phyloP scores from a whole-genome alignment of 2,888 invertebrate genomes.

The Sminthurinus aureus region DNA sequence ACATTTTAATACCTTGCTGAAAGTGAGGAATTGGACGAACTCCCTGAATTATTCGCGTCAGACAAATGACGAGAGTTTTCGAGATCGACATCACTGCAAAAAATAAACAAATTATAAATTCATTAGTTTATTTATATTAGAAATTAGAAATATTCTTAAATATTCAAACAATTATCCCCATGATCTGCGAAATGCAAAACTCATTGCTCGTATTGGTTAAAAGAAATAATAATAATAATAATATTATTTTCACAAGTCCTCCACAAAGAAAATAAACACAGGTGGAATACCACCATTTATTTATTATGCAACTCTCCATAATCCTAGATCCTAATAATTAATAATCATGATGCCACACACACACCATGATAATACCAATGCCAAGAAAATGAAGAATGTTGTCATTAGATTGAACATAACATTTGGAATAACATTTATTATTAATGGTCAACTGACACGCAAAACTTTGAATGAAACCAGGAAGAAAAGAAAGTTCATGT shows the following conservation, averaged over 20 bases:
- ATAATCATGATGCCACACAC: too few species aligned
- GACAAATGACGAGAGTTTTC: slow-evolving; percentile 67
- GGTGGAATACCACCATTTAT: too few species aligned
- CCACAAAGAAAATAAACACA: background rate
- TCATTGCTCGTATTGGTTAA: background rate
- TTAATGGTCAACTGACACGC: too few species aligned
- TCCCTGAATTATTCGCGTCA: slow-evolving; percentile 68
- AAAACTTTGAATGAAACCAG: too few species aligned
- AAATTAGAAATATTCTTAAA: background rate
- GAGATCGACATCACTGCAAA: slow-evolving; percentile 73
- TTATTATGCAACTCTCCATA: too few species aligned
- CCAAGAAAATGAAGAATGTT: too few species aligned
- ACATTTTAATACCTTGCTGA: slow-evolving; percentile 68
- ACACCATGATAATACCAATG: too few species aligned
- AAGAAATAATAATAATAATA: background rate
- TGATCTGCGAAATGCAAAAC: background rate
- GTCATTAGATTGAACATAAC: too few species aligned
- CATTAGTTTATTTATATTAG: background rate
- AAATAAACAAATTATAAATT: slow-evolving; percentile 43
- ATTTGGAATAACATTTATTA: too few species aligned
- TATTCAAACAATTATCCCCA: background rate
- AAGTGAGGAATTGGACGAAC: slow-evolving; percentile 76
- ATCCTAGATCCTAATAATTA: too few species aligned
- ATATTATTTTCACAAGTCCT: background rate
- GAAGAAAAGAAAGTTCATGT: too few species aligned